A percentile compares a stretch with the other conserved stretches of the same genome.
These are phyloP conservation scores for Lacerta viridis DNA, from an alignment of 2,797 vertebrate species.

Conservation along the genomic window DNA sequence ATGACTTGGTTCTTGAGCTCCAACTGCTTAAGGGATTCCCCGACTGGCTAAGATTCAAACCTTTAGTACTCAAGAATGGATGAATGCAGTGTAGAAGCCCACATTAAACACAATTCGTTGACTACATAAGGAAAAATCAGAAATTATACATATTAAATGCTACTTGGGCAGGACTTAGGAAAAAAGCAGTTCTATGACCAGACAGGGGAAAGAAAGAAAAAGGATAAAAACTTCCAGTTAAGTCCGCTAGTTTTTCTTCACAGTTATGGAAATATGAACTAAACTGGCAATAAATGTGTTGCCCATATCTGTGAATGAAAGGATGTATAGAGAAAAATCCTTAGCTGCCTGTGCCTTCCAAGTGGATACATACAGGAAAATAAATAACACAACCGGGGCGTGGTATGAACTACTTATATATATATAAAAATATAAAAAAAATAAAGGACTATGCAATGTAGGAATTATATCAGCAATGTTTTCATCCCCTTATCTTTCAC, in stretches of 20 bases:
- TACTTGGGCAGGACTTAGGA: neutral
- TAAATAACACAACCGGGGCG: no score
- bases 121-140: neutral
- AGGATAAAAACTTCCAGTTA: neutral
- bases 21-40: neutral
- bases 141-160: neutral
- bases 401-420: neutral
- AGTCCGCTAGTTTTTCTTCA: neutral
- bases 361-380: neutral
- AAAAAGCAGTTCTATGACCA: neutral
- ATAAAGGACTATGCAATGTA: neutral
- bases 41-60: neutral
- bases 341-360: no score
- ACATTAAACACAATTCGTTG: neutral
- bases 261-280: constrained; percentile 6
- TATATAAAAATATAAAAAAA: neutral
- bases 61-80: neutral
- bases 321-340: neutral
- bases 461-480: neutral
- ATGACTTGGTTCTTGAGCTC: neutral
- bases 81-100: neutral
- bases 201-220: neutral
- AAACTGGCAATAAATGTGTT: neutral
- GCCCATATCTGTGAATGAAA: neutral
- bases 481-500: neutral